Evolutionary conservation across 1,140 invertebrate genomes (phyloP).

Genomic region (Zaprionus gabonicus): DNA sequence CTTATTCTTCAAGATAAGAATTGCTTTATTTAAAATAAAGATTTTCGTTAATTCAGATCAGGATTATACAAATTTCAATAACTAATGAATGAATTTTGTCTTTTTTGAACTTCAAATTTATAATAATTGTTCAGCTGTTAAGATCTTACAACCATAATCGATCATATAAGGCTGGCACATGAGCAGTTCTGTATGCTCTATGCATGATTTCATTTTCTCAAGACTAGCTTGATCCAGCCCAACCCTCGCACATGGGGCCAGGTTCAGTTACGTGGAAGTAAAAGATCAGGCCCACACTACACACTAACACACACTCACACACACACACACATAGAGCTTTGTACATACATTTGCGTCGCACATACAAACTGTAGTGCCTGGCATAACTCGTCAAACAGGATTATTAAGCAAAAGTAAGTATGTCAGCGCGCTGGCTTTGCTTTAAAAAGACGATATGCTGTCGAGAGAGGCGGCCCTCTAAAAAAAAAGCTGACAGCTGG

Average conservation of each 20-base stretch:
- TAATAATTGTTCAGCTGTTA: too few relatives aligned
- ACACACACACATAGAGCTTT: neutral
- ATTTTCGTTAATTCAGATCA: too few relatives aligned
- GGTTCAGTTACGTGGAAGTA: slow-evolving; percentile 78
- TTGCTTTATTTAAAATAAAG: too few relatives aligned
- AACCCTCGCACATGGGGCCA: slow-evolving; percentile 63
- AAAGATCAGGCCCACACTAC: slow-evolving; percentile 55
- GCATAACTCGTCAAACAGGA: slow-evolving; percentile 80
- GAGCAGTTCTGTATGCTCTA: neutral
- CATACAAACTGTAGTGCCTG: slow-evolving; percentile 16
- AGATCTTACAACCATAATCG: neutral
- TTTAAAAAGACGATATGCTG: slow-evolving; percentile 30
- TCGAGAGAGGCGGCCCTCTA: slow-evolving; percentile 45
- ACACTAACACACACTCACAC: neutral
- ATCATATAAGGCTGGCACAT: neutral
- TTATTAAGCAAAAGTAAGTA: slow-evolving; percentile 76
- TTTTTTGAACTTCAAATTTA: too few relatives aligned
- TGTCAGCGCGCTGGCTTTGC: slow-evolving; percentile 57
- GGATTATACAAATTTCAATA: too few relatives aligned
- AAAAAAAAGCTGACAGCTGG: slow-evolving; percentile 70
- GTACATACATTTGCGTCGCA: neutral
- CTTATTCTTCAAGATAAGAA: too few relatives aligned
- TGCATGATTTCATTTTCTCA: neutral
- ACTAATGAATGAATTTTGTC: too few relatives aligned
- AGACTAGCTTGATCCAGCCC: slow-evolving; percentile 16